Conservation (phyloP, 2,113 vertebrate species). For the Centrocercus urophasianus region DNA sequence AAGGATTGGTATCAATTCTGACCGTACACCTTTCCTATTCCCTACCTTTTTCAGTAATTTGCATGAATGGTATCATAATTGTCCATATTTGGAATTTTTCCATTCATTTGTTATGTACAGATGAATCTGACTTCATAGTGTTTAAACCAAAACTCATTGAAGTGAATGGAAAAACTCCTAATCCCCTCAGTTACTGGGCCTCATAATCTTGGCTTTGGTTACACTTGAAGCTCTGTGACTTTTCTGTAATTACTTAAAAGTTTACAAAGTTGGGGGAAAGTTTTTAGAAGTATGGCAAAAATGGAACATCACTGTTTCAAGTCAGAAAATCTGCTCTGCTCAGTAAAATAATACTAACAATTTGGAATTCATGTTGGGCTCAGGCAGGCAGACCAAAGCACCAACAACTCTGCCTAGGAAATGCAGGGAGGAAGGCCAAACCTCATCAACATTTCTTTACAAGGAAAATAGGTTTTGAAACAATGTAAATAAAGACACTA, state of each 20-base stretch:
- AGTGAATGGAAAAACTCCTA: constrained; percentile 38
- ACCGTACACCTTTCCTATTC: neutral
- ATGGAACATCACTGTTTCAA: neutral
- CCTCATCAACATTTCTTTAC: constrained; percentile 65
- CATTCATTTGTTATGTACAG: neutral
- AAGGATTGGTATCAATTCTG: neutral
- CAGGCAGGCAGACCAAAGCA: neutral
- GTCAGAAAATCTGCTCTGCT: neutral
- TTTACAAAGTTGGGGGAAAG: accelerated
- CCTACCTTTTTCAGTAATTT: neutral
- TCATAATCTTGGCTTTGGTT: constrained; percentile 9
- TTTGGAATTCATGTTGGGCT: neutral
- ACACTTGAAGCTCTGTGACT: neutral
- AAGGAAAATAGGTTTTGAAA: constrained; percentile 53
- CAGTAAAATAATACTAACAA: neutral
- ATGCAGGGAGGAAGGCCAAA: constrained; percentile 46
- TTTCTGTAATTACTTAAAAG: constrained; percentile 18
- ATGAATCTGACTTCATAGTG: neutral
- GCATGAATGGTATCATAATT: neutral
- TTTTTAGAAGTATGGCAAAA: neutral
- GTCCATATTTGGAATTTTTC: neutral
- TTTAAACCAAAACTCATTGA: neutral
- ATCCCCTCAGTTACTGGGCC: constrained; percentile 24
- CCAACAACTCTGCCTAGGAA: constrained; percentile 26
- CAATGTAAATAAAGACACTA: constrained; percentile 56